phyloP scores from a whole-genome alignment of 2,797 vertebrate species.

The Cetoscarus ocellatus region DNA sequence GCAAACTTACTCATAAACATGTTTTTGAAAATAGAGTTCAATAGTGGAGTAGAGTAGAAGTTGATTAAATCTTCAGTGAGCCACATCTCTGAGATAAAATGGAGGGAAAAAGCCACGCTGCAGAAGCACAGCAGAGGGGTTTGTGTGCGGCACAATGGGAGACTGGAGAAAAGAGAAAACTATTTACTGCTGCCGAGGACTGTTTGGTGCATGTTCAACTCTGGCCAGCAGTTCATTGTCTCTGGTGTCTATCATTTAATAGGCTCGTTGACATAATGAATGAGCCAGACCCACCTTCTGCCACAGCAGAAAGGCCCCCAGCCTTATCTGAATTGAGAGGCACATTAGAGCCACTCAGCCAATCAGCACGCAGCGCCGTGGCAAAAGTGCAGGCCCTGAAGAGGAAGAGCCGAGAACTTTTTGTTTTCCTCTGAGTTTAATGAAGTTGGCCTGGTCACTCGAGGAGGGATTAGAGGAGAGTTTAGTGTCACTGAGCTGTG shows the following conservation, averaged over 20 bases:
- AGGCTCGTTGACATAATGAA: slow-evolving; percentile 92
- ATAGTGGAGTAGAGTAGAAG: too few relatives aligned
- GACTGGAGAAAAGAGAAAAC: slow-evolving; percentile 77
- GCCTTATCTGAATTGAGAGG: slow-evolving; percentile 86
- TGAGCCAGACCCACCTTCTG: slow-evolving; percentile 93
- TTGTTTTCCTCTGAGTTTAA: slow-evolving; percentile 85
- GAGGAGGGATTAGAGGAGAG: slow-evolving; percentile 74
- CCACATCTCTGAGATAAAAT: slow-evolving; percentile 35
- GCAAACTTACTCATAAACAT: too few relatives aligned
- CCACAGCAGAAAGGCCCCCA: slow-evolving; percentile 82
- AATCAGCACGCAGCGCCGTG: slow-evolving; percentile 72
- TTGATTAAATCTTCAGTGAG: slow-evolving; percentile 7
- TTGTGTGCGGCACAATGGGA: slow-evolving; percentile 69
- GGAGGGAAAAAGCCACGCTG: slow-evolving; percentile 38
- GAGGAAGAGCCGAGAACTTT: slow-evolving; percentile 77
- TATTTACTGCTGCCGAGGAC: slow-evolving; percentile 84
- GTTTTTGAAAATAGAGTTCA: slow-evolving; percentile 10
- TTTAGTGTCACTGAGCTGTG: slow-evolving; percentile 73
- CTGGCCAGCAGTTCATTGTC: slow-evolving; percentile 88
- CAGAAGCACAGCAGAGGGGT: slow-evolving; percentile 56
- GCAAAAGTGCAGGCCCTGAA: slow-evolving; percentile 73
- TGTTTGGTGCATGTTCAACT: slow-evolving; percentile 87
- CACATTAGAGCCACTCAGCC: slow-evolving; percentile 80
- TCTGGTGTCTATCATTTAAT: slow-evolving; percentile 90
- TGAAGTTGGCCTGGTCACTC: slow-evolving; percentile 85